Percentiles rank a stretch among this genome's conserved stretches.
Evolutionary conservation across 2,888 invertebrate species (phyloP).

Genomic region (Phyllotreta striolata): DNA sequence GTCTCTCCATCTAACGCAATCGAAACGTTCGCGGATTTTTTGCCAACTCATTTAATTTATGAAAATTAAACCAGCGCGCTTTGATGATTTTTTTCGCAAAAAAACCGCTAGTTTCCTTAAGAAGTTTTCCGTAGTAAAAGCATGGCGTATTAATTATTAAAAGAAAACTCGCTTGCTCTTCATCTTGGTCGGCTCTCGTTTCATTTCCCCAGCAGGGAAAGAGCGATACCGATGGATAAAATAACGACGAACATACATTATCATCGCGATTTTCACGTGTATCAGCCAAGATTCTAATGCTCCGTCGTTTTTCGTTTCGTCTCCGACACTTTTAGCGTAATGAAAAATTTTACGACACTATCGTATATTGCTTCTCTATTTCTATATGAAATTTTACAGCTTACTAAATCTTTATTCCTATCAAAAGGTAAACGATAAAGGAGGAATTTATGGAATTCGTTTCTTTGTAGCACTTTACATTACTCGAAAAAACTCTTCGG

Average conservation of each 20-base stretch:
- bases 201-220: neutral
- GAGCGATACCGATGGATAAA: slow-evolving; percentile 24
- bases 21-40: too few species aligned
- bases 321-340: slow-evolving; percentile 51
- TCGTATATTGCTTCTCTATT: slow-evolving; percentile 48
- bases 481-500: neutral
- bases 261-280: slow-evolving; percentile 21
- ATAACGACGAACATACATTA: slow-evolving; percentile 27
- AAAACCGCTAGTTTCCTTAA: too few species aligned
- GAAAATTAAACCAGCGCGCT: too few species aligned
- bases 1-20: too few species aligned
- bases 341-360: slow-evolving; percentile 55
- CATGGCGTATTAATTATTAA: too few species aligned
- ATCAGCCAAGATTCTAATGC: slow-evolving; percentile 26
- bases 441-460: slow-evolving; percentile 44
- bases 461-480: slow-evolving; percentile 33
- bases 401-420: slow-evolving; percentile 47
- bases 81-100: too few species aligned
- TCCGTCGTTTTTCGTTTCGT: slow-evolving; percentile 12
- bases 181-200: too few species aligned
- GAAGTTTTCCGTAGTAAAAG: too few species aligned
- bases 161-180: too few species aligned
- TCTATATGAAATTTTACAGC: slow-evolving; percentile 49
- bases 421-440: slow-evolving; percentile 45
- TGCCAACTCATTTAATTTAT: too few species aligned